Conservation (phyloP, 1,140 invertebrate genomes). For the Leptopilina boulardi region DNA sequence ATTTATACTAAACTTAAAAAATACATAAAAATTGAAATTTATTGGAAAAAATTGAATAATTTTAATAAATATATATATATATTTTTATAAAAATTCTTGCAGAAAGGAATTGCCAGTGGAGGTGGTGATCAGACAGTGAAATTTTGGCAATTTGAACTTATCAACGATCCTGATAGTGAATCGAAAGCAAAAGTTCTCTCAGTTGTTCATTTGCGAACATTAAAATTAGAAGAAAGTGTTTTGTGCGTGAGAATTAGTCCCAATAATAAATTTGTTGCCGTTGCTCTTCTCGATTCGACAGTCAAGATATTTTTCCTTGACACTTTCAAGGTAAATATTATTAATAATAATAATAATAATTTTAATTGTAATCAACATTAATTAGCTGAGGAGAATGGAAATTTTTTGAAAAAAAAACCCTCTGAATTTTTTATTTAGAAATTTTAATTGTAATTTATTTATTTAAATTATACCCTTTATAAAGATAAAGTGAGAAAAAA, state of each 20-base stretch:
- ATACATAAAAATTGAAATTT: too few species aligned
- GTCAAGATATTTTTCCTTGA: constrained; percentile 97
- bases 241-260: constrained; percentile 89
- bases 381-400: too few species aligned
- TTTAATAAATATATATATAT: background rate
- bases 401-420: constrained; percentile 14
- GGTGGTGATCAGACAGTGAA: constrained; percentile 93
- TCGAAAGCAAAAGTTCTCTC: constrained; percentile 85
- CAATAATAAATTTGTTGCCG: constrained; percentile 92
- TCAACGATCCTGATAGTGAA: constrained; percentile 80
- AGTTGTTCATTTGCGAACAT: constrained; percentile 85
- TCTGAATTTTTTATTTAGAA: too few species aligned
- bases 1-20: too few species aligned
- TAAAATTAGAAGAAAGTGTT: constrained; percentile 92
- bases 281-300: constrained; percentile 93
- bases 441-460: too few species aligned
- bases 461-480: too few species aligned
- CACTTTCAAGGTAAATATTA: constrained; percentile 87
- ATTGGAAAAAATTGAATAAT: background rate
- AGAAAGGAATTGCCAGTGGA: constrained; percentile 89
- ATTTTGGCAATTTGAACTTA: constrained; percentile 95
- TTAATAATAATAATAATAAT: too few species aligned
- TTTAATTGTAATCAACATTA: too few species aligned
- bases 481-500: too few species aligned
- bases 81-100: constrained; percentile 41